phyloP scores from a whole-genome alignment of 2,113 vertebrate genomes.

The Chitala chitala region DNA sequence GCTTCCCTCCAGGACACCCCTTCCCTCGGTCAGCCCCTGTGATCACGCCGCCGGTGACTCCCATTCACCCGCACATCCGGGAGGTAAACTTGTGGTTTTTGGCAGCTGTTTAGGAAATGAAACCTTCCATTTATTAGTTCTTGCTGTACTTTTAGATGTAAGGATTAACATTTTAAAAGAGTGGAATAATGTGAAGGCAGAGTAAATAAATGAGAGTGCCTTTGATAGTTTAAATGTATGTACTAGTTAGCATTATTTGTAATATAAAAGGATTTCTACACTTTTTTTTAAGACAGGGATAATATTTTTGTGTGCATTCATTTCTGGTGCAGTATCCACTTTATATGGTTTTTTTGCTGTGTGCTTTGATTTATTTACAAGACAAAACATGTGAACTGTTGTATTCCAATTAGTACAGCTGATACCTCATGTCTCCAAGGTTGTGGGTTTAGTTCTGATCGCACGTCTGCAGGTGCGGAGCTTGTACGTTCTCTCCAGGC shows the following conservation, averaged over 20 bases:
- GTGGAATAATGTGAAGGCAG: constrained; percentile 52
- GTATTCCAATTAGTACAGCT: too few relatives aligned
- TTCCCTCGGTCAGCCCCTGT: neutral
- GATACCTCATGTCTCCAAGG: too few relatives aligned
- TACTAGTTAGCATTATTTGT: constrained; percentile 38
- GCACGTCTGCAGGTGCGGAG: too few relatives aligned
- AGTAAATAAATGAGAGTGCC: constrained; percentile 48
- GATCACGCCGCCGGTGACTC: constrained; percentile 27
- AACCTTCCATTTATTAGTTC: constrained; percentile 62
- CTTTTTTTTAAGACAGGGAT: constrained; percentile 29
- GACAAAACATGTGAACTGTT: too few relatives aligned
- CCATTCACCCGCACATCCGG: constrained; percentile 42
- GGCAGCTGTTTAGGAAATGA: constrained; percentile 54
- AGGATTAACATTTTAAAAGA: constrained; percentile 57
- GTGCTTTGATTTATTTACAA: too few relatives aligned
- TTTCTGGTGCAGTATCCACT: constrained; percentile 26
- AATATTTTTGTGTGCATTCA: constrained; percentile 29
- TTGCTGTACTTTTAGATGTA: constrained; percentile 52
- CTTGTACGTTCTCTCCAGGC: too few relatives aligned
- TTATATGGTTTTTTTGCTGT: constrained; percentile 18
- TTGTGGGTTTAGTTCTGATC: too few relatives aligned
- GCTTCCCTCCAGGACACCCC: too few relatives aligned
- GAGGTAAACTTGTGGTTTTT: constrained; percentile 62
- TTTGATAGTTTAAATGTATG: constrained; percentile 44
- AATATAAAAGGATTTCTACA: constrained; percentile 46